Evolutionary conservation across 2,888 invertebrate genomes (phyloP), one percentile per base, ranked within the genome.

Genomic region (Chorisops tibialis): DNA sequence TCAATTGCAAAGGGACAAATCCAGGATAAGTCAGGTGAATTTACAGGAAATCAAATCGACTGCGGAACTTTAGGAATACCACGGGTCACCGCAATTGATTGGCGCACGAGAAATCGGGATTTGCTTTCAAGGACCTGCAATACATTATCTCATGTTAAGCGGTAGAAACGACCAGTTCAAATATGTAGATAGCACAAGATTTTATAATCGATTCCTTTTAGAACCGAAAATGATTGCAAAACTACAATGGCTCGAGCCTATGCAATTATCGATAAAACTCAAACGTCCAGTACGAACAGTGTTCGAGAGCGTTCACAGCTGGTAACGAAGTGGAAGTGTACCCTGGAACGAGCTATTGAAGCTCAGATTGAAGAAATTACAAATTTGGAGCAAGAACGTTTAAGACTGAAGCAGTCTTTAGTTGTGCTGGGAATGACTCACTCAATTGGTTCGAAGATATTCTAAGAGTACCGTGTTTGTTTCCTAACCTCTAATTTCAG

Each of bases 241-340:
- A 83, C 85, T 16, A 83, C 85, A 16, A 83, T 87, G 64, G 81
- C 83, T 71, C 83, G 83, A 70, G 84, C 86, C 0, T 85, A 85
- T 62, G 82, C 84, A 0, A 81, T 83, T 54, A 81, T 87, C 1
- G 87, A 88, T 68, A 86, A 86, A 73, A 83, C 83, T 18, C 89
- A 91, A 71, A 78, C 78, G 45, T 86, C 88, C 66, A 88, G 85
- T 63, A 86, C 85, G 0, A 84, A 84, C 65, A 80, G 85, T 61
- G 71, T 91, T 16, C 82, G 83, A 58, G 83, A 83, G 66, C 83
- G 90, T 52, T 84, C 87, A 5, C 82, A 82, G 69, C 85, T 89
- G 64, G 80, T 91, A 59, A 85, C 85, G 69, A 82, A 87, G 68
- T 90, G 88, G 88, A 90, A 89, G 78, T 83, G 82, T 16, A 88